These are phyloP conservation scores for Tolmerus cingulatus DNA, from an alignment of 2,888 invertebrate genomes.

Conservation along the genomic window DNA sequence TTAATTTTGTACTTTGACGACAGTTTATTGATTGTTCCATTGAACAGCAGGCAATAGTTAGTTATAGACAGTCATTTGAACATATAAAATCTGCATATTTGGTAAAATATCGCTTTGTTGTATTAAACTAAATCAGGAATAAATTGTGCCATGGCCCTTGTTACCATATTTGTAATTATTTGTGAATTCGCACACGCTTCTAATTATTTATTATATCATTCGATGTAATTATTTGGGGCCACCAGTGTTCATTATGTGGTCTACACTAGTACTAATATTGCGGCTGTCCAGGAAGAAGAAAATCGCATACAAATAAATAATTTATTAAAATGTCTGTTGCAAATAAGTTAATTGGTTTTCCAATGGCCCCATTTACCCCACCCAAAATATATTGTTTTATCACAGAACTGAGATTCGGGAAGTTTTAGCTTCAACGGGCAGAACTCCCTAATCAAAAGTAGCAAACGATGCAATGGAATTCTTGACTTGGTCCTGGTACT, in stretches of 20 bases:
- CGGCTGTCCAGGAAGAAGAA: background rate
- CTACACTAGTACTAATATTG: background rate
- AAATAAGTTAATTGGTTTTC: background rate
- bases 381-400: background rate
- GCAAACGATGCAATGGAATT: conserved; percentile 51
- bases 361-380: background rate
- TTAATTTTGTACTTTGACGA: no score
- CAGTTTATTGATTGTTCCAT: no score
- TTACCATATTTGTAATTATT: background rate
- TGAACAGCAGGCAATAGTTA: no score
- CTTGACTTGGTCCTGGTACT: conserved; percentile 57
- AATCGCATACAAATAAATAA: background rate
- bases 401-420: background rate
- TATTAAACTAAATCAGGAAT: background rate
- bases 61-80: no score
- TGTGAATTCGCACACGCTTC: background rate
- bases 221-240: background rate
- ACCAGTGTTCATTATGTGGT: background rate
- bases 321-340: conserved; percentile 9
- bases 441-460: conserved; percentile 14
- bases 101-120: background rate
- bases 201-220: background rate
- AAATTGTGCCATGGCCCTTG: background rate
- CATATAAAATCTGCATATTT: no score
- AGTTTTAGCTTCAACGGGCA: background rate